Conservation (phyloP, 2,888 invertebrate species). For the Drosophila longiperda region DNA sequence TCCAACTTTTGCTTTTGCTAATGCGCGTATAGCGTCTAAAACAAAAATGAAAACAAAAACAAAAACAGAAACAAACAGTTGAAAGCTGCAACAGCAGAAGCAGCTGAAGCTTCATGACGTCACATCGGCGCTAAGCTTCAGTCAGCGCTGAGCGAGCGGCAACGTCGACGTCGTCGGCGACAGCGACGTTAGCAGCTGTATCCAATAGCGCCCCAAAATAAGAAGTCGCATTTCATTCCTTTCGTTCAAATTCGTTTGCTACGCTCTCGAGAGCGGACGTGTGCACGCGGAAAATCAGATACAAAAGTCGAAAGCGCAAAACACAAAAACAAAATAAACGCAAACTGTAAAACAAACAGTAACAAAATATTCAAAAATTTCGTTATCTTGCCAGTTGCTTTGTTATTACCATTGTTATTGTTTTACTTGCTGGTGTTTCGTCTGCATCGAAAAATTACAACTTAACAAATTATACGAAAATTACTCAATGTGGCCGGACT, state of each 20-base stretch:
- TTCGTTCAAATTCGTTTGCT: slow-evolving; percentile 82
- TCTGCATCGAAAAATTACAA: slow-evolving; percentile 32
- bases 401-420: slow-evolving; percentile 32
- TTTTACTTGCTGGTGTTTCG: slow-evolving; percentile 50
- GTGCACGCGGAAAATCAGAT: slow-evolving; percentile 79
- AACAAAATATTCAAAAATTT: slow-evolving; percentile 34
- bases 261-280: slow-evolving; percentile 84
- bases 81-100: slow-evolving; percentile 24
- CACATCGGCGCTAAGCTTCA: slow-evolving; percentile 53
- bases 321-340: slow-evolving; percentile 36
- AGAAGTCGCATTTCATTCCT: slow-evolving; percentile 81
- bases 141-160: slow-evolving; percentile 21
- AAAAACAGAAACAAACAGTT: slow-evolving; percentile 23
- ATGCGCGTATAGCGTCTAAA: slow-evolving; percentile 16
- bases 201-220: slow-evolving; percentile 82
- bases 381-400: slow-evolving; percentile 35
- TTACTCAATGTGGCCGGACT: slow-evolving; percentile 38
- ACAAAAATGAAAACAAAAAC: slow-evolving; percentile 36
- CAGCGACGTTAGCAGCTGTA: slow-evolving; percentile 62
- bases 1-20: slow-evolving; percentile 39
- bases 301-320: slow-evolving; percentile 46
- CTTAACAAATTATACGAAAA: slow-evolving; percentile 25
- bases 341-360: slow-evolving; percentile 33
- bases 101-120: slow-evolving; percentile 65
- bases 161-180: slow-evolving; percentile 20